Evolutionary conservation across 2,113 vertebrate species (phyloP).

Genomic region (Atractosteus spatula): DNA sequence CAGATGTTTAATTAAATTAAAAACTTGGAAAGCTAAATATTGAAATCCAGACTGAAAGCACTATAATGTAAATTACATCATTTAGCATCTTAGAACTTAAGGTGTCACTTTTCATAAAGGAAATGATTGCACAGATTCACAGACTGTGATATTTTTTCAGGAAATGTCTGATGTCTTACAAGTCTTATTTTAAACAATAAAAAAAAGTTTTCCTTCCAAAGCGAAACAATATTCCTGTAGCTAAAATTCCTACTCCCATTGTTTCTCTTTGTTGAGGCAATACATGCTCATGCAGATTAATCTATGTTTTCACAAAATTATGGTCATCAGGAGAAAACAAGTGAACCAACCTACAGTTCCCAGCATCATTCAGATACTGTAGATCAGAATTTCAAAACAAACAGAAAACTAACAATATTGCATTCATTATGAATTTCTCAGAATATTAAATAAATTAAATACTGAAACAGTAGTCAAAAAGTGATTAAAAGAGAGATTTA

Average conservation of each 20-base stretch:
- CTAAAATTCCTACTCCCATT: not conserved
- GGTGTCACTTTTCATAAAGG: conserved; percentile 32
- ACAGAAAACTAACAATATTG: too few species aligned
- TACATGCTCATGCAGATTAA: too few species aligned
- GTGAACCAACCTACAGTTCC: too few species aligned
- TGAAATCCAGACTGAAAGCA: conserved; percentile 36
- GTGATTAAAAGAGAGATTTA: too few species aligned
- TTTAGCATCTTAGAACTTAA: conserved; percentile 51
- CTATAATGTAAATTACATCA: conserved; percentile 49
- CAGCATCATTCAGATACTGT: too few species aligned
- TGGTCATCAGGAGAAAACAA: too few species aligned
- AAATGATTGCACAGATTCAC: conserved; percentile 53
- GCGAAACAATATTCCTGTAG: not conserved
- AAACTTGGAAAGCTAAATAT: conserved; percentile 37
- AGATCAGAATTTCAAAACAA: too few species aligned
- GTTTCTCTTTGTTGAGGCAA: not conserved
- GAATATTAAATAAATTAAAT: too few species aligned
- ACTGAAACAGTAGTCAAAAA: too few species aligned
- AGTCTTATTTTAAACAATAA: not conserved
- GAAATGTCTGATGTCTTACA: not conserved
- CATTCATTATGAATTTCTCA: too few species aligned
- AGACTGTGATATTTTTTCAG: not conserved
- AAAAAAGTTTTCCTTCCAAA: not conserved
- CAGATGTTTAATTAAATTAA: conserved; percentile 58
- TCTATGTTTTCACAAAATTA: too few species aligned